Conservation (phyloP, 2,888 invertebrate genomes). For the Eustalomyia histrio region DNA sequence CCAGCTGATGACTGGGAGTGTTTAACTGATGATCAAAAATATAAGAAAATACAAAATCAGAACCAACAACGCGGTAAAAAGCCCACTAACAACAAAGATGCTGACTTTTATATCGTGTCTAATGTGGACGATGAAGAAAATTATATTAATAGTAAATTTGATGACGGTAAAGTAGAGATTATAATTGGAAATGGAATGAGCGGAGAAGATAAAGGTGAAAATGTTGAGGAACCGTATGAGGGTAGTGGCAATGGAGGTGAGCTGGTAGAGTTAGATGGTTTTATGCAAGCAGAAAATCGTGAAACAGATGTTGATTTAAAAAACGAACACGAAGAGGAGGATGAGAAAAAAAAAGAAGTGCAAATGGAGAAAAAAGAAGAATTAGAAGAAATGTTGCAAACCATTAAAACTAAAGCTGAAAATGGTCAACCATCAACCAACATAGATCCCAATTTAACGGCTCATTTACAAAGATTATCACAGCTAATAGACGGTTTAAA, state of each 20-base stretch:
- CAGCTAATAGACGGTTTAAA: conserved; percentile 78
- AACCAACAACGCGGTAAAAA: conserved; percentile 3
- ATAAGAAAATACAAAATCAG: not conserved
- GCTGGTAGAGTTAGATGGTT: conserved; percentile 70
- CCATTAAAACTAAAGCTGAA: conserved; percentile 35
- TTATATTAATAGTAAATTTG: conserved; percentile 17
- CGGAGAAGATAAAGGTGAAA: conserved; percentile 69
- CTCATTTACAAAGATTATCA: conserved; percentile 77
- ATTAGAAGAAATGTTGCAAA: conserved; percentile 39
- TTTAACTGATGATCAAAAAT: conserved; percentile 68
- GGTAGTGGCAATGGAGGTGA: conserved; percentile 74
- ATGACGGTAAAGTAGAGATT: conserved; percentile 71
- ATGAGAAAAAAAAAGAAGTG: conserved; percentile 13
- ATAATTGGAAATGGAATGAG: conserved; percentile 67
- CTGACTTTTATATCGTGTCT: conserved; percentile 70
- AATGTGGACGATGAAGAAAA: conserved; percentile 67
- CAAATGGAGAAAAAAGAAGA: conserved; percentile 51
- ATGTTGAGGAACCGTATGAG: conserved; percentile 60
- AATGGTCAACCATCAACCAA: conserved; percentile 62
- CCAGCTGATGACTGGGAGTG: conserved; percentile 80
- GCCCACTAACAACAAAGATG: conserved; percentile 51
- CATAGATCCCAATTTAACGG: conserved; percentile 76
- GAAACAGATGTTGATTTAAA: conserved; percentile 60
- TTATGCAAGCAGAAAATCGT: conserved; percentile 69
- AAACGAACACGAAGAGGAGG: conserved; percentile 30